These are phyloP conservation scores for Nyctibius bracteatus DNA, from an alignment of 2,113 vertebrate species.

Conservation along the genomic window DNA sequence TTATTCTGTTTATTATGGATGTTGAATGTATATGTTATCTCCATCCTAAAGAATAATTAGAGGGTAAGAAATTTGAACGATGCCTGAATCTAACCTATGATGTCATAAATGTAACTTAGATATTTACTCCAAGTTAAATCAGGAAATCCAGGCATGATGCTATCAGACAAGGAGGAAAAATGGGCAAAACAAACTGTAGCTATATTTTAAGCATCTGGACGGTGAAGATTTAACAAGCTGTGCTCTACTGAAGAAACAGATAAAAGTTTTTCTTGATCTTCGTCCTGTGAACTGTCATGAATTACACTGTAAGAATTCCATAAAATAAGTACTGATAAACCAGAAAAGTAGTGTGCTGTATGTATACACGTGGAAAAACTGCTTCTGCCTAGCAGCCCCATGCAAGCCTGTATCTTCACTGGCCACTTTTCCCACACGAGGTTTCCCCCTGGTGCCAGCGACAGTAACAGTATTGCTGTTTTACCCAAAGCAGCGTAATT, in stretches of 20 bases:
- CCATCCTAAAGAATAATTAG: neutral
- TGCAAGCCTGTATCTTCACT: rapidly evolving
- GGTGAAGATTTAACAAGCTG: neutral
- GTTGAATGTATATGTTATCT: neutral
- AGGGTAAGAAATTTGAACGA: neutral
- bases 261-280: neutral
- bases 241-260: rapidly evolving
- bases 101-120: neutral
- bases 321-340: neutral
- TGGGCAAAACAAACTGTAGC: neutral
- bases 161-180: rapidly evolving
- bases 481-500: rapidly evolving
- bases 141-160: neutral
- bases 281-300: neutral
- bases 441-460: neutral
- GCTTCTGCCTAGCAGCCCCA: neutral
- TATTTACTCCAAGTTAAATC: neutral
- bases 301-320: neutral
- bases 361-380: rapidly evolving
- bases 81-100: neutral
- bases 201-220: neutral
- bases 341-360: rapidly evolving
- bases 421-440: neutral
- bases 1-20: neutral
- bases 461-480: rapidly evolving